Conservation (phyloP, 2,797 vertebrate genomes). For the Notolabrus celidotus region DNA sequence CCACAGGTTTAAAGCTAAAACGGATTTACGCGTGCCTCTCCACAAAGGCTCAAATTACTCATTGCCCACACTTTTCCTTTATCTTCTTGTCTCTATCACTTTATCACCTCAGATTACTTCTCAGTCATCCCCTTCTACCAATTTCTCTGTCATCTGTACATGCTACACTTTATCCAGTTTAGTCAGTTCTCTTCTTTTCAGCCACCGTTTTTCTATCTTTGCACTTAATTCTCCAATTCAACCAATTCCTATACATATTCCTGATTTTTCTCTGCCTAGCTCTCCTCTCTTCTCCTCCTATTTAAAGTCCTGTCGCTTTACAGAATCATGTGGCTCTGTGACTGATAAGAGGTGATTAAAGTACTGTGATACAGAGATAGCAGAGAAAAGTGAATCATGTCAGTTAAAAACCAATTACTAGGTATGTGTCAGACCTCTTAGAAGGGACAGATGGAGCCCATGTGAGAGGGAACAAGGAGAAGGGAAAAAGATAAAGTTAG, state of each 20-base stretch:
- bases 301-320: constrained; percentile 43
- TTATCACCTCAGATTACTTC: constrained; percentile 39
- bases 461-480: constrained; percentile 7
- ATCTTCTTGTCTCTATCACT: constrained; percentile 42
- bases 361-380: constrained; percentile 59
- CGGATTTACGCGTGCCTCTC: constrained; percentile 22
- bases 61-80: constrained; percentile 39
- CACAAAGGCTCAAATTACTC: constrained; percentile 55
- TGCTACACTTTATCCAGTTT: constrained; percentile 42
- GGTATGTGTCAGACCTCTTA: constrained; percentile 61
- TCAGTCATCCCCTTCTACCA: constrained; percentile 20
- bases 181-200: constrained; percentile 20
- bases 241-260: constrained; percentile 22
- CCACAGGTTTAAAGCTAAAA: constrained; percentile 37
- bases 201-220: constrained; percentile 19
- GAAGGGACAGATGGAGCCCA: constrained; percentile 34
- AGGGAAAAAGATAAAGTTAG: constrained; percentile 11
- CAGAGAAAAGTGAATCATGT: constrained; percentile 48
- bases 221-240: constrained; percentile 44
- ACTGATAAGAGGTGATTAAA: constrained; percentile 71
- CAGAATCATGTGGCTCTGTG: constrained; percentile 39
- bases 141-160: constrained; percentile 23
- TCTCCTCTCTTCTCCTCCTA: constrained; percentile 18
- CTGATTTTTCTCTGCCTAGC: background rate
- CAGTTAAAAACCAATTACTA: constrained; percentile 73